These are phyloP conservation scores for Oligia strigilis DNA, from an alignment of 2,888 invertebrate species.

Conservation along the genomic window DNA sequence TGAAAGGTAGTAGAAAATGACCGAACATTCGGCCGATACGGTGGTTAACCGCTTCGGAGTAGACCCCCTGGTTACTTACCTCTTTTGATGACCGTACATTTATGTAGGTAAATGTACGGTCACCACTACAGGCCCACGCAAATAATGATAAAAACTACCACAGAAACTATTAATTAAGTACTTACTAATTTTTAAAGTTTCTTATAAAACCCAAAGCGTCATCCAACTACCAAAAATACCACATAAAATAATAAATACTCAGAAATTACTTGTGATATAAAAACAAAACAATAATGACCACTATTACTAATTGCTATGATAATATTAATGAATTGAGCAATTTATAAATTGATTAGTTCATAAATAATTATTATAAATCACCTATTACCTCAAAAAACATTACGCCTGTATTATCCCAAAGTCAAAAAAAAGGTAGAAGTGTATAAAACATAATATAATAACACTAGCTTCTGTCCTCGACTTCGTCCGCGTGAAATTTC, in stretches of 20 bases:
- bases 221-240: not conserved
- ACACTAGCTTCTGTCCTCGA: too few relatives aligned
- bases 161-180: not conserved
- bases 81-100: not conserved
- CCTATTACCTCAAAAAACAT: too few relatives aligned
- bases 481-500: too few relatives aligned
- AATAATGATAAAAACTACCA: slow-evolving; percentile 7
- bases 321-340: slow-evolving; percentile 1
- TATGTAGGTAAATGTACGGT: too few relatives aligned
- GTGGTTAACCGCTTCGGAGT: too few relatives aligned
- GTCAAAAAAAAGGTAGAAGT: not conserved
- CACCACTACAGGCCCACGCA: not conserved
- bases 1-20: too few relatives aligned
- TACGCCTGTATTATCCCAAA: not conserved
- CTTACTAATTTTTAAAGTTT: not conserved
- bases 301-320: not conserved
- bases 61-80: too few relatives aligned
- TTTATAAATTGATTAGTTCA: not conserved
- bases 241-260: not conserved
- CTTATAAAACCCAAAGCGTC: not conserved
- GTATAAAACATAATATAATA: not conserved
- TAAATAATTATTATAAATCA: too few relatives aligned
- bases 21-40: too few relatives aligned
- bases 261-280: not conserved
- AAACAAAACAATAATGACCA: not conserved